Evolutionary conservation across 2,113 vertebrate genomes (phyloP), one percentile per base, ranked within the genome.

Genomic region (Petrocephalus zakoni): DNA sequence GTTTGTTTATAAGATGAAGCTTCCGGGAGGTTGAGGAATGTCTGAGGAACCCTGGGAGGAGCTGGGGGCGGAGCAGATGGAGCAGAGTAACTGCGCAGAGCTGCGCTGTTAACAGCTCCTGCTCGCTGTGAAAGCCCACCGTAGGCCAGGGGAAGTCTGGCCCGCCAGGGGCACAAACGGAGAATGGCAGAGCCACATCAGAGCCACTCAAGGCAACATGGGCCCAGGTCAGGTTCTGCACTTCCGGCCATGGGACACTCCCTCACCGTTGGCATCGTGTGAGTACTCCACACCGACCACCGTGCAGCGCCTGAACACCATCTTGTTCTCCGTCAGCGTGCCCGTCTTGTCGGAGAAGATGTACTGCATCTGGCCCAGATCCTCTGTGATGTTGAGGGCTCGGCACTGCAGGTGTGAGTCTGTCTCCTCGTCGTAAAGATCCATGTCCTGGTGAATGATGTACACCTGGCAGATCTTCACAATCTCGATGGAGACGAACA

Each of bases 281-380:
- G 98, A 97, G 94, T 99, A 99, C 91, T 99, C 98, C 90, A 96
- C 94, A 83, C 98, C 98, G 25, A 97, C 98, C 90, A 99, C 98
- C 0, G 96, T 97, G 92, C 98, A 99, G 85, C 98, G 96, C 37
- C 98, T 96, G 93, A 99, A 99, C 92, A 98, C 98, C 98, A 99
- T 99, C 96, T 98, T 99, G 93, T 99, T 99, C 91, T 99, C 98
- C 0, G 98, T 99, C 64, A 99, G 96, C 0, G 98, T 99, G 89
- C 98, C 98, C 0, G 98, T 99, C 94, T 99, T 99, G 93, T 99
- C 98, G 55, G 98, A 99, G 94, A 99, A 99, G 92, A 99, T 97
- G 91, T 99, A 99, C 90, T 99, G 97, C 94, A 99, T 97, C 94
- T 99, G 98, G 81, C 98, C 98, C 7, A 99, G 94, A 92, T 99